Evolutionary conservation across 2,888 invertebrate species (phyloP).

Genomic region (Siphonodentalium dalli): DNA sequence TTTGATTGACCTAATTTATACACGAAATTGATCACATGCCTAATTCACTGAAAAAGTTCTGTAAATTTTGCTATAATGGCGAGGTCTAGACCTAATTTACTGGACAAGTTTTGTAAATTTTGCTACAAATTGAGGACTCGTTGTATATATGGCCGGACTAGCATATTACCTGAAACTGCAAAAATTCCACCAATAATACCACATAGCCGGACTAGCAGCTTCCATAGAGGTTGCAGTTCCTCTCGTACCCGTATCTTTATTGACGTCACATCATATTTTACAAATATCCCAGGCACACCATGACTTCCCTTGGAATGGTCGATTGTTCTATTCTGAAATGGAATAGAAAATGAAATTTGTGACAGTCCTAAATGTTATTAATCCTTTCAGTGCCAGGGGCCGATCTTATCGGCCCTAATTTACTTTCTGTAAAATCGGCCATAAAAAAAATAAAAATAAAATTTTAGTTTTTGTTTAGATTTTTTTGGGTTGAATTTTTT

Average conservation of each 20-base stretch:
- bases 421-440: too few relatives aligned
- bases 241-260: constrained; percentile 74
- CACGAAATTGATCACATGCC: background rate
- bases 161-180: constrained; percentile 76
- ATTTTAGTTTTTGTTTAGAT: too few relatives aligned
- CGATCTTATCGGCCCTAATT: too few relatives aligned
- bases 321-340: constrained; percentile 76
- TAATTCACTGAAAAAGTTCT: background rate
- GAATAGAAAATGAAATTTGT: background rate
- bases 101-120: too few relatives aligned
- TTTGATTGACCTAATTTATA: background rate
- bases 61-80: too few relatives aligned
- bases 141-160: background rate
- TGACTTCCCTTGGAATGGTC: constrained; percentile 80
- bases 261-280: constrained; percentile 93
- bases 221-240: constrained; percentile 64
- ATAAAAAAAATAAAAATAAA: too few relatives aligned
- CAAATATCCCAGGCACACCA: constrained; percentile 91
- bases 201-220: constrained; percentile 86
- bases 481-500: too few relatives aligned
- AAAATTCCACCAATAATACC: constrained; percentile 92
- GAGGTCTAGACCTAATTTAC: too few relatives aligned
- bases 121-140: too few relatives aligned
- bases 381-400: too few relatives aligned
- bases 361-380: too few relatives aligned